These are phyloP conservation scores for Philaethria dido DNA, from an alignment of 2,888 invertebrate genomes.

Conservation along the genomic window DNA sequence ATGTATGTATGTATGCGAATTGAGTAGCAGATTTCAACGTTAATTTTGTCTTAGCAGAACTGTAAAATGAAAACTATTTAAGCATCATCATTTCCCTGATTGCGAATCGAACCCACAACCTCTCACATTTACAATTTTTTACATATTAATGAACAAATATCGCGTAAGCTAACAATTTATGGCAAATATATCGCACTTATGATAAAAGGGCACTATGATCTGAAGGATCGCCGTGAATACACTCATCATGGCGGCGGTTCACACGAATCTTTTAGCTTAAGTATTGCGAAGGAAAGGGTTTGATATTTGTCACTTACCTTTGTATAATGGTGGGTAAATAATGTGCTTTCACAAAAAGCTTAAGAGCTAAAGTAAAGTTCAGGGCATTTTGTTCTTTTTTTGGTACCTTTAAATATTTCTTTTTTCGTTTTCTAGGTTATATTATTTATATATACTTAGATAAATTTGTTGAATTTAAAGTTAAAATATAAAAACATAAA, in stretches of 20 bases:
- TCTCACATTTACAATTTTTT: no score
- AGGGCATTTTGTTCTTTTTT: not conserved
- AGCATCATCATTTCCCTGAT: no score
- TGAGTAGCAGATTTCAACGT: no score
- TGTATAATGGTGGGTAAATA: constrained; percentile 26
- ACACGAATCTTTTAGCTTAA: constrained; percentile 41
- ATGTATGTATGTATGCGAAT: no score
- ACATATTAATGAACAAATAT: no score
- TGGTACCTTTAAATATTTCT: not conserved
- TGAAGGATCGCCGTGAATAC: constrained; percentile 48
- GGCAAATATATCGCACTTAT: constrained; percentile 53
- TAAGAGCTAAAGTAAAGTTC: constrained; percentile 12
- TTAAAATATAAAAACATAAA: no score
- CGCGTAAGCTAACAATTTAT: constrained; percentile 35
- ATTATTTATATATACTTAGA: no score
- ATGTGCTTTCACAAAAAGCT: constrained; percentile 18
- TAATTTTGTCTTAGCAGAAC: no score
- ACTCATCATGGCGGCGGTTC: constrained; percentile 48
- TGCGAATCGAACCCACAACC: no score
- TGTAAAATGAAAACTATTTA: no score
- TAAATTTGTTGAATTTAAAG: no score
- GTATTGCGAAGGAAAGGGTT: constrained; percentile 40
- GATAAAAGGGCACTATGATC: constrained; percentile 60
- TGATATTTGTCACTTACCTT: constrained; percentile 37
- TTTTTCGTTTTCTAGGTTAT: no score